Evolutionary conservation across 1,140 invertebrate species (phyloP), one percentile per base, ranked within the genome.

Genomic region (Acromyrmex echinatior): DNA sequence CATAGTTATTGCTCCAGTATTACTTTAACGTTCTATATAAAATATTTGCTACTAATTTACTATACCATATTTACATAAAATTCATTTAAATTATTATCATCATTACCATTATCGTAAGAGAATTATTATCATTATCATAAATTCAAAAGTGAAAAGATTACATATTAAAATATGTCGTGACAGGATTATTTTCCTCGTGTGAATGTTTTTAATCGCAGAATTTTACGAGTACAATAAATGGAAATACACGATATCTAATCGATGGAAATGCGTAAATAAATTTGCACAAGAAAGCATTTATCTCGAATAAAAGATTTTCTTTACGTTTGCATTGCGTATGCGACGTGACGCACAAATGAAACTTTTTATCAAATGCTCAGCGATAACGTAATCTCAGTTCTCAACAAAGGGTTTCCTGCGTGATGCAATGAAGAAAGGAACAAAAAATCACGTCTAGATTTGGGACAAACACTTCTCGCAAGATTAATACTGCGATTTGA

Each of bases 281-380:
- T 84, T 84, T 84, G 39, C 39, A 62, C 18, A 18, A 51, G 39
- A 49, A 84, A 84, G 63, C 53, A 28, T 84, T 84, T 84, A 74
- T 84, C 25, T 82, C 39, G 39, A 31, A 82, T 74, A 76, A 84
- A 74, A 51, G 25, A 25, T 14, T 63, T 49, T 35, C 18, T 74
- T 62, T 18, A 28, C 39, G 31, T 51, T 74, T 49, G 21, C 39
- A 81, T 58, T 63, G 31, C 31, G 63, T 35, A 5, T 16, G 14
- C 49, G 53, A 82, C 18, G 66, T 25, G 18, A 62, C 25, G 68
- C 31, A 68, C 63, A 31, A 62, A 21, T 25, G 56, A 84, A 74
- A 84, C 45, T 74, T 82, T 82, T 74, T 74, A 62, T 10, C 18
- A 28, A 12, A 49, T 74, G 25, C n/a, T 62, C 31, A 71, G 25